Evolutionary conservation across 2,797 vertebrate genomes (phyloP).

Genomic region (Rhinoraja longicauda): DNA sequence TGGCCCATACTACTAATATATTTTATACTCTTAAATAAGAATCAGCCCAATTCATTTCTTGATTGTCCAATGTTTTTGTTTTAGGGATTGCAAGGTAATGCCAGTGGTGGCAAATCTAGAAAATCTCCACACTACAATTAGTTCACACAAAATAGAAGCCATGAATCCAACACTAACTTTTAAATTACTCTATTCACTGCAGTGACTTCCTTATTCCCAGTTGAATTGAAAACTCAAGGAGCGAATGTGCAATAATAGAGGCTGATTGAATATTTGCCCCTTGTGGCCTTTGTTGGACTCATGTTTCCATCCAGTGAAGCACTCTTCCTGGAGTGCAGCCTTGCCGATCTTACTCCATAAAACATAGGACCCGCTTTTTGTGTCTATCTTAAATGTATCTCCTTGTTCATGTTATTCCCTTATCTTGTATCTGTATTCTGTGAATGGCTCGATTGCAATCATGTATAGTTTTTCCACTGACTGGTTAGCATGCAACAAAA

Average conservation of each 20-base stretch:
- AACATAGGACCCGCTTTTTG: background rate
- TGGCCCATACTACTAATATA: background rate
- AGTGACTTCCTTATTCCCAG: background rate
- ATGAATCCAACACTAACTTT: too few relatives aligned
- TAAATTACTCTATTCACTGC: background rate
- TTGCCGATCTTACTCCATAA: background rate
- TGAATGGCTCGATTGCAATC: too few relatives aligned
- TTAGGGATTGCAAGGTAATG: background rate
- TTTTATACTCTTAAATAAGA: background rate
- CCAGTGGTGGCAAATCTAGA: background rate
- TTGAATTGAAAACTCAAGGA: background rate
- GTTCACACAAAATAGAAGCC: background rate
- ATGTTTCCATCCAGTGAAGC: background rate
- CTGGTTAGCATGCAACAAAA: too few relatives aligned
- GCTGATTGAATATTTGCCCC: background rate
- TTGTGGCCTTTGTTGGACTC: background rate
- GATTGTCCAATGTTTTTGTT: background rate
- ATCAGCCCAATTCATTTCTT: background rate
- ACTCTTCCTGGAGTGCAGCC: background rate
- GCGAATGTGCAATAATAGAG: background rate
- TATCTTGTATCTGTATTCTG: too few relatives aligned
- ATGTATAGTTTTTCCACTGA: too few relatives aligned
- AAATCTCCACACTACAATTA: background rate
- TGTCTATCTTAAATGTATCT: too few relatives aligned
- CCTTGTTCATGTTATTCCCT: too few relatives aligned